Percentiles rank a stretch among this genome's conserved stretches.
phyloP scores from a whole-genome alignment of 2,113 vertebrate species.

The Chascanopsetta lugubris region DNA sequence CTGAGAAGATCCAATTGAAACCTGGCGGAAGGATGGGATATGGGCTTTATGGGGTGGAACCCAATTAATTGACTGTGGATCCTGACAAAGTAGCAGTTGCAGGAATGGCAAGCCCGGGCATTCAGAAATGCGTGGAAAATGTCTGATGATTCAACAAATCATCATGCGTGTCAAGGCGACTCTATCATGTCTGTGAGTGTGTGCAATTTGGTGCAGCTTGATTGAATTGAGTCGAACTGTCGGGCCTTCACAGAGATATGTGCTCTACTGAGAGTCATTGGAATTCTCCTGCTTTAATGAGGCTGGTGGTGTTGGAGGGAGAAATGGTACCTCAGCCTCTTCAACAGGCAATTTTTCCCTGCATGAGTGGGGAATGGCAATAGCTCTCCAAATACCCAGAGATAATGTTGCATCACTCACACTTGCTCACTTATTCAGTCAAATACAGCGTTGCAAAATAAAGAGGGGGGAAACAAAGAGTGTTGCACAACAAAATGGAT shows the following conservation, averaged over 20 bases:
- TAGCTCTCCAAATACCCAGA: background rate
- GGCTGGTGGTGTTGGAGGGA: background rate
- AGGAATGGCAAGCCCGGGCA: too few relatives aligned
- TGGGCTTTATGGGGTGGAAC: too few relatives aligned
- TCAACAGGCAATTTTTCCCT: background rate
- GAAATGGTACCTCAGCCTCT: background rate
- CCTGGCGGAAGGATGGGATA: background rate
- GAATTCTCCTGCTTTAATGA: background rate
- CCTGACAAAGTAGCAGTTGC: too few relatives aligned
- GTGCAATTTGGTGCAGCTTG: background rate
- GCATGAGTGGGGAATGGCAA: background rate
- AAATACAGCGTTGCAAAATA: constrained; percentile 5
- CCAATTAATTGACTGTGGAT: too few relatives aligned
- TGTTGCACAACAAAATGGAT: background rate
- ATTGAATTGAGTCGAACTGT: background rate
- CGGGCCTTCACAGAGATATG: too few relatives aligned
- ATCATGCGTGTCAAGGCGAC: too few relatives aligned
- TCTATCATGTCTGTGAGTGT: background rate
- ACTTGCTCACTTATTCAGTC: background rate
- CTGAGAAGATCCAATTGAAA: background rate
- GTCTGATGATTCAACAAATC: too few relatives aligned
- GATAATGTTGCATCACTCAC: background rate
- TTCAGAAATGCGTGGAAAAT: too few relatives aligned
- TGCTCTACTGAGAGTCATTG: background rate
- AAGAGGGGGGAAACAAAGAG: background rate